Base-by-base conservation (phyloP, 2,113 vertebrate genomes). In the Tragelaphus buxtoni region DNA sequence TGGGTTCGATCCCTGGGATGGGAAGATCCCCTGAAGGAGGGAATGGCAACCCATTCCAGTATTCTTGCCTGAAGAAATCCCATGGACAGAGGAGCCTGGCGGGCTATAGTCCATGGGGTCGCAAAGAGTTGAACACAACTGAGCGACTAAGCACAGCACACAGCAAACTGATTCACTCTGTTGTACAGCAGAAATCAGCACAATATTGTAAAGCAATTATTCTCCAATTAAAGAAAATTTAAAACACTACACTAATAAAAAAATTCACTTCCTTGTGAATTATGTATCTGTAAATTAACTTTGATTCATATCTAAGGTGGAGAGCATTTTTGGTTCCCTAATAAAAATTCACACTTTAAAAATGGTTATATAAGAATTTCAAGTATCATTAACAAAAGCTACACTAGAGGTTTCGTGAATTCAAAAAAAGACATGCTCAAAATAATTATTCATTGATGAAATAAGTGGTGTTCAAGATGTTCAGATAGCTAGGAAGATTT, bases 381-480 rank as follows among this genome's bases (percentile, higher is more conserved):
- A 92, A 77, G 49, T 17, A 47, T 87, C 47, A 32, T 90, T 77
- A 53, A 35, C 82, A 92, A 94, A 80, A 88, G 79, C 69, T 88
- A 90, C 7, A 47, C 10, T 24, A 85, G 49, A 45, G 22, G 24
- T 82, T 95, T 85, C 45, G 80, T 94, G 58, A 81, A 55, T 60
- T 88, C 49, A 88, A 72, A 80, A 49, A 91, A 83, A 42, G 0
- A 6, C 3, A 77, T 86, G 47, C 2, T 86, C 17, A 0, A 72
- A 93, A 86, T 91, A 93, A 69, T 88, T 81, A 89, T 76, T 89
- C 63, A 82, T 42, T 61, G 56, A 22, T 87, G 79, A 97, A 96
- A 83, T 92, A 1, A 88, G 11, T 76, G 17, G 9, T 77, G 26
- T 49, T 90, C 74, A 55, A 85, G 58, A 76, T 26, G 8, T 82